Base-by-base conservation (phyloP, 2,797 vertebrate genomes). In the Jordanella pulchra region DNA sequence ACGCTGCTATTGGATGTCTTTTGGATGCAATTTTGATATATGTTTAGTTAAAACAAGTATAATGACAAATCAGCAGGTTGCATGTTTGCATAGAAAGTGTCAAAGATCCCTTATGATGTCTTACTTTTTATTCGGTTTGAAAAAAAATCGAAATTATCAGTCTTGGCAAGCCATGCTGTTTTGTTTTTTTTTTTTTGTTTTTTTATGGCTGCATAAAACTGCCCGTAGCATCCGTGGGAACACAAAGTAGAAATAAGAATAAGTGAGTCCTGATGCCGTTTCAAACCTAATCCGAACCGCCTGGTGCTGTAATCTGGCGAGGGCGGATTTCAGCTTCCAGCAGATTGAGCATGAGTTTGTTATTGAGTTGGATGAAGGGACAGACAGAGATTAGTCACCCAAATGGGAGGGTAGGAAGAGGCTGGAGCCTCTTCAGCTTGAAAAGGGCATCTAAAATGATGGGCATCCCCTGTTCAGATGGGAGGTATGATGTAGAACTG, bases 331-430 rank as follows among this genome's bases (percentile, higher is more conserved):
- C 82, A 79, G 67, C 10, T 66, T 66, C 75, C 73, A 9, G 77
- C 84, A 85, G 82, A 87, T 90, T 86, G 88, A 86, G 73, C 80
- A 77, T 65, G 79, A 83, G 78, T 77, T 77, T 84, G 89, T 87
- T 89, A 90, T 72, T 82, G 89, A 92, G 87, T 81, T 81, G 82
- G 84, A 84, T 86, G 86, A 84, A 71, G 77, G 69, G 51, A 60
- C 67, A 53, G 54, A 55, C 78, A 63, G 63, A 35, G 84, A 90
- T 89, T 89, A 86, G 55, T 63, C 6, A 60, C 65, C 51, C 21
- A 28, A 69, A 66, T 42, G 67, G 65, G 32, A 32, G 72, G 39
- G 13, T 25, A 13, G 51, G 76, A 32, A 44, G 14, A 25, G 15
- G 63, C 66, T 67, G 50, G 42, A 68, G 30, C 70, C 47, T 66